Conservation (phyloP, 2,113 vertebrate genomes). For the Gasterosteus aculeatus region DNA sequence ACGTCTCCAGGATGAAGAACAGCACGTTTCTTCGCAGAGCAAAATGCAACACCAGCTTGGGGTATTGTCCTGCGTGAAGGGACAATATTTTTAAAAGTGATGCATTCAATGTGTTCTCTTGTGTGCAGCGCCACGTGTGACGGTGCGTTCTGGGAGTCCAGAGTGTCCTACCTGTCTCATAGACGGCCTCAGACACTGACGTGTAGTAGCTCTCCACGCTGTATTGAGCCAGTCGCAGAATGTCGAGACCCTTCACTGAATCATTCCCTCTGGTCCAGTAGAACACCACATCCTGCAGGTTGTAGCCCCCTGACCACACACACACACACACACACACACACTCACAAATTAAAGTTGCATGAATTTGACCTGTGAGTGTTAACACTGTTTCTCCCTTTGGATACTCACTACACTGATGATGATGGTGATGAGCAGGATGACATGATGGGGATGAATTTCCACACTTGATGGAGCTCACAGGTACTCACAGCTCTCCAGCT, state of each 20-base stretch:
- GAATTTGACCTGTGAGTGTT: not conserved
- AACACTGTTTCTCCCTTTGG: not conserved
- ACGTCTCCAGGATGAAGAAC: conserved; percentile 91
- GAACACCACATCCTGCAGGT: conserved; percentile 90
- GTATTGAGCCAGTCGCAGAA: conserved; percentile 87
- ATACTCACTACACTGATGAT: conserved; percentile 53
- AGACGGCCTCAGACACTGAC: conserved; percentile 87
- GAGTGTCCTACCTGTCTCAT: conserved; percentile 85
- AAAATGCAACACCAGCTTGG: conserved; percentile 90
- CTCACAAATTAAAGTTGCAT: not conserved
- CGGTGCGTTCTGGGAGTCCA: not conserved
- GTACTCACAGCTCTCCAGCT: conserved; percentile 94
- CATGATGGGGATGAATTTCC: conserved; percentile 23
- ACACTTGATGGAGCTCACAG: conserved; percentile 30
- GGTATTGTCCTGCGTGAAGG: conserved; percentile 83
- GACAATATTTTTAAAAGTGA: not conserved
- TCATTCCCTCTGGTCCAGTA: conserved; percentile 93
- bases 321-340: conserved; percentile 37
- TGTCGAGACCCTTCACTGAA: conserved; percentile 88
- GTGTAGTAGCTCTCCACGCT: conserved; percentile 91
- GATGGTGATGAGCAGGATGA: conserved; percentile 18
- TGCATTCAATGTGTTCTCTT: not conserved
- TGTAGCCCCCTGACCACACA: conserved; percentile 87
- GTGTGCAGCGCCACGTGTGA: not conserved
- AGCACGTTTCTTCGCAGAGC: conserved; percentile 89